phyloP scores from a whole-genome alignment of 2,888 invertebrate genomes.

The Norana najaformis region DNA sequence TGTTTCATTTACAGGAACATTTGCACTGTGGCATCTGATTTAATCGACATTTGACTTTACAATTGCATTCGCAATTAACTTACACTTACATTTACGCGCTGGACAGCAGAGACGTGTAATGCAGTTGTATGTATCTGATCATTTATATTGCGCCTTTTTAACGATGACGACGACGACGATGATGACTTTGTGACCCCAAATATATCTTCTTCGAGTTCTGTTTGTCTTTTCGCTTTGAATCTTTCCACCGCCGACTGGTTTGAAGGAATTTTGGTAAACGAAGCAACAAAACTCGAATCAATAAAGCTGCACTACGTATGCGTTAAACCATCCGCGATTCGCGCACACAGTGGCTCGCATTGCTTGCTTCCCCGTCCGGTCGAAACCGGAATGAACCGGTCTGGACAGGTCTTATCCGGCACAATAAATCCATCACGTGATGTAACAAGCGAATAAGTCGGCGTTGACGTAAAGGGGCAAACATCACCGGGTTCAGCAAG shows the following conservation, averaged over 20 bases:
- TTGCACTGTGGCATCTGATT: too few species aligned
- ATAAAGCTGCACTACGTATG: not conserved
- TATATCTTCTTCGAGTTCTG: too few species aligned
- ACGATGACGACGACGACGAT: not conserved
- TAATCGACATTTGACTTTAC: too few species aligned
- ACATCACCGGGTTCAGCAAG: not conserved
- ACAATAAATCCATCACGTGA: not conserved
- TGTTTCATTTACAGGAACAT: too few species aligned
- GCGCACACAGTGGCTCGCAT: slow-evolving; percentile 4
- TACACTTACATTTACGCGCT: not conserved
- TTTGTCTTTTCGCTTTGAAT: not conserved
- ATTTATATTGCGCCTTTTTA: too few species aligned
- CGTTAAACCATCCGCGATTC: not conserved
- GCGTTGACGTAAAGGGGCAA: not conserved
- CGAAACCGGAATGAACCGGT: slow-evolving; percentile 13
- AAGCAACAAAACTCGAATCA: not conserved
- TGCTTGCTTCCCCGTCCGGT: not conserved
- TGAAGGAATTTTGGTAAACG: not conserved
- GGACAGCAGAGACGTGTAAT: not conserved
- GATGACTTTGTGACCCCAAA: not conserved
- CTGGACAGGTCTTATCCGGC: not conserved
- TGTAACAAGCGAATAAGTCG: not conserved
- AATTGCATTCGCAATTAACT: too few species aligned
- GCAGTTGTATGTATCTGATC: too few species aligned
- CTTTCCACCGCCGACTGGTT: too few species aligned